Base-by-base conservation (phyloP, 2,888 invertebrate species). In the Cantharis rustica region DNA sequence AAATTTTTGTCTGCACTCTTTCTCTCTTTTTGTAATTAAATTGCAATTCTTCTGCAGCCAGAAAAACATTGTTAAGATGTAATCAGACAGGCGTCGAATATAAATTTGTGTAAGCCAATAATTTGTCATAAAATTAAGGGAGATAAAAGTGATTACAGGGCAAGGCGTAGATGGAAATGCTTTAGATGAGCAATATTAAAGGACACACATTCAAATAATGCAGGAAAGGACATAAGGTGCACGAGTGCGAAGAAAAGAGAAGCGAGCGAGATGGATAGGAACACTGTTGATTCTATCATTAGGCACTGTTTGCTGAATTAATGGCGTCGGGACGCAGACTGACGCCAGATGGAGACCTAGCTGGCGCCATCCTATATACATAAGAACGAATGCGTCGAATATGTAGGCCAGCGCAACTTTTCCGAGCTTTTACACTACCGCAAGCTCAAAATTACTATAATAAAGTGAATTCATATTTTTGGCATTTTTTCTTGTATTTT, bases 241-340 rank as follows among this genome's bases (percentile, higher is more conserved):
- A 75, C 20, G 73, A 73, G 47, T 61, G 27, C 63, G 78, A 78
- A 16, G 71, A 64, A 75, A 71, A 72, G 47, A 63, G 71, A 70
- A 62, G 73, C 27, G 63, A 79, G 66, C 47, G 75, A 77, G 79
- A 79, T 66, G 76, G 79, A 77, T 77, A 62, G 76, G 84, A 86
- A 87, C 87, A 87, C 88, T 88, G 88, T 88, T 88, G 88, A 88
- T 88, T 88, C 88, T 87, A 85, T 88, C 88, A 88, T 88, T 88
- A 88, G 87, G 86, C 86, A 83, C 85, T 88, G 88, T 88, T 88
- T 88, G 88, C 87, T 84, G 87, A 87, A 87, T 87, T 87, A 87
- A 87, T 87, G 87, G 88, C 86, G 87, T 86, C 86, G 86, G 83
- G 87, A 83, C 86, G 86, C 83, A 84, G 86, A 84, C 86, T 85